These are phyloP conservation scores for Xenopus laevis DNA, from an alignment of 2,113 vertebrate species.

Conservation along the genomic window DNA sequence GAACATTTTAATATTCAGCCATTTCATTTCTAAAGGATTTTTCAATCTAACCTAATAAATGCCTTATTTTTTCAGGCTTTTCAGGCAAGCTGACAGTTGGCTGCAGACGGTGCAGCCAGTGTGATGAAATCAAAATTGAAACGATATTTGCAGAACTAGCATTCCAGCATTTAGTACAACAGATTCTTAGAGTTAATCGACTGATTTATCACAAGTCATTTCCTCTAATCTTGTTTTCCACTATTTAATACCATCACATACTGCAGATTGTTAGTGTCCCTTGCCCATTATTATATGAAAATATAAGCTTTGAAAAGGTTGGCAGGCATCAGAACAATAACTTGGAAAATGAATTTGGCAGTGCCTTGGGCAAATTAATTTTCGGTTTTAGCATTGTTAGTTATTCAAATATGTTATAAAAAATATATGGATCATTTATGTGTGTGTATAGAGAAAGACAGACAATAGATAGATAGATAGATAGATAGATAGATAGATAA, in stretches of 20 bases:
- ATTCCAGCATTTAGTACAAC: slow-evolving; percentile 28
- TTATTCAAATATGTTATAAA: no score
- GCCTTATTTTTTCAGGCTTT: not conserved
- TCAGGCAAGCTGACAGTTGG: slow-evolving; percentile 16
- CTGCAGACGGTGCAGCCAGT: slow-evolving; percentile 22
- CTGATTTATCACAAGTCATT: slow-evolving; percentile 3
- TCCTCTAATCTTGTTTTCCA: not conserved
- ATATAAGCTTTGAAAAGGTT: slow-evolving; percentile 1
- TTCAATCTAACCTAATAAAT: slow-evolving; percentile 34
- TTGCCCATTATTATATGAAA: slow-evolving; percentile 9
- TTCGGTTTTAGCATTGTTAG: slow-evolving; percentile 6
- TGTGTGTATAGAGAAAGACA: no score
- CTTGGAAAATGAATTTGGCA: slow-evolving; percentile 18
- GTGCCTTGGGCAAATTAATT: slow-evolving; percentile 6
- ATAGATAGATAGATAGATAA: no score
- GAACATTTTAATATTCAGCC: slow-evolving; percentile 1
- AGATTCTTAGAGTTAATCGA: slow-evolving; percentile 35
- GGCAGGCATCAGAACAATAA: not conserved
- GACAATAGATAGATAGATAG: no score
- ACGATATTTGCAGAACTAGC: slow-evolving; percentile 43
- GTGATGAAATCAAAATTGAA: slow-evolving; percentile 35
- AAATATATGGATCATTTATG: no score
- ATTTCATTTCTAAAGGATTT: slow-evolving; percentile 21
- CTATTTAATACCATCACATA: slow-evolving; percentile 17
- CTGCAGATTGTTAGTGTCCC: slow-evolving; percentile 29